Percentiles rank a stretch among this genome's conserved stretches.
Conservation (phyloP, 2,113 vertebrate species). For the Hyla sarda region DNA sequence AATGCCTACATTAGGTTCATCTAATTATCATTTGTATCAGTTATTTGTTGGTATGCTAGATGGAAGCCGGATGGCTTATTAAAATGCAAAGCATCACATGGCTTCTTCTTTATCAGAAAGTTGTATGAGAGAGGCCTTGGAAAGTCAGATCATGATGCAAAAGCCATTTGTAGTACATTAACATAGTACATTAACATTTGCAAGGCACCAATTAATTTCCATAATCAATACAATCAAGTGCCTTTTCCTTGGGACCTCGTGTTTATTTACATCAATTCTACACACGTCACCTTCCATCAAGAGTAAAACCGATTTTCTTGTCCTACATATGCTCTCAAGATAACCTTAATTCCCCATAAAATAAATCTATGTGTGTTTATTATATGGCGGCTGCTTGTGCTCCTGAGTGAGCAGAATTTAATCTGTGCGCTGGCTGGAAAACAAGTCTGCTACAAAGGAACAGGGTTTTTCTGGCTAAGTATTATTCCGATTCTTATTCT, state of each 20-base stretch:
- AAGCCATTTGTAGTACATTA: slow-evolving; percentile 66
- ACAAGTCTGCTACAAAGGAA: slow-evolving; percentile 50
- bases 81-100: slow-evolving; percentile 27
- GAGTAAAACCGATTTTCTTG: slow-evolving; percentile 75
- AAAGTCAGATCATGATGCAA: slow-evolving; percentile 57
- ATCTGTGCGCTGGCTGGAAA: slow-evolving; percentile 54
- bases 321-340: slow-evolving; percentile 69
- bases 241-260: slow-evolving; percentile 71
- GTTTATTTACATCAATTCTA: slow-evolving; percentile 79
- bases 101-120: slow-evolving; percentile 56
- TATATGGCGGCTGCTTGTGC: slow-evolving; percentile 59
- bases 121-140: slow-evolving; percentile 47
- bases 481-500: slow-evolving; percentile 9
- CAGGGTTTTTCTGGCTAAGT: slow-evolving; percentile 61
- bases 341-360: slow-evolving; percentile 71
- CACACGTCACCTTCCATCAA: slow-evolving; percentile 74
- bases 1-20: slow-evolving; percentile 60
- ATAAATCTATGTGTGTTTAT: slow-evolving; percentile 62
- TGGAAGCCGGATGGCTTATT: slow-evolving; percentile 43
- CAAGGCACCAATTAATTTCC: slow-evolving; percentile 73
- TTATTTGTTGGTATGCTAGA: slow-evolving; percentile 60
- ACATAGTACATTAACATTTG: slow-evolving; percentile 74
- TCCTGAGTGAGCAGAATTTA: slow-evolving; percentile 56
- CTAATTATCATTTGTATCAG: slow-evolving; percentile 65
- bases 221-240: slow-evolving; percentile 79